Conservation (phyloP, 2,113 vertebrate species). For the Diadophis punctatus region DNA sequence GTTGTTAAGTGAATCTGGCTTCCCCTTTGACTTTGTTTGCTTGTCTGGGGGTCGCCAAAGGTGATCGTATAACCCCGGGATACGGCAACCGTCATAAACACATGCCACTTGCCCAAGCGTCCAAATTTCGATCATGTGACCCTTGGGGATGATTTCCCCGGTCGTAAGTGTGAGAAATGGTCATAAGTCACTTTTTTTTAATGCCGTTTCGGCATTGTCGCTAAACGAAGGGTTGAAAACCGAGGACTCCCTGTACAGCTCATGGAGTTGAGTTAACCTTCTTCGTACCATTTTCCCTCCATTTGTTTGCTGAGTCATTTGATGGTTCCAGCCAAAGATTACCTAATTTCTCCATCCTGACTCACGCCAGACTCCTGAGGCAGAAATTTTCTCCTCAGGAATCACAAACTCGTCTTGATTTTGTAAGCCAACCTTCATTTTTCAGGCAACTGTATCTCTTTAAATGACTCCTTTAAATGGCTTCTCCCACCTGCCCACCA, state of each 20-base stretch:
- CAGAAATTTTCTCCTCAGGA: background rate
- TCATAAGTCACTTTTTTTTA: background rate
- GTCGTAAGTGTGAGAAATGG: background rate
- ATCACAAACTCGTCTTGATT: background rate
- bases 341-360: background rate
- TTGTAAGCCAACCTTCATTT: background rate
- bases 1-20: background rate
- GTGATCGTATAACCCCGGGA: too few relatives aligned
- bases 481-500: background rate
- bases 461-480: background rate
- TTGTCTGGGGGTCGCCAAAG: too few relatives aligned
- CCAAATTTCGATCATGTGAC: background rate
- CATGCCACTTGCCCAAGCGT: background rate
- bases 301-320: background rate
- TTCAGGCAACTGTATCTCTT: too few relatives aligned
- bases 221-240: background rate
- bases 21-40: too few relatives aligned
- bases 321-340: background rate
- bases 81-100: background rate
- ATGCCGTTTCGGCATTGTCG: background rate
- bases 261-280: background rate
- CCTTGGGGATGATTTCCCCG: background rate
- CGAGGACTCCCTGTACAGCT: background rate
- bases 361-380: background rate
- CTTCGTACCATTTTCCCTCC: background rate